Evolutionary conservation across 2,113 vertebrate species (phyloP).

Genomic region (Saguinus midas): DNA sequence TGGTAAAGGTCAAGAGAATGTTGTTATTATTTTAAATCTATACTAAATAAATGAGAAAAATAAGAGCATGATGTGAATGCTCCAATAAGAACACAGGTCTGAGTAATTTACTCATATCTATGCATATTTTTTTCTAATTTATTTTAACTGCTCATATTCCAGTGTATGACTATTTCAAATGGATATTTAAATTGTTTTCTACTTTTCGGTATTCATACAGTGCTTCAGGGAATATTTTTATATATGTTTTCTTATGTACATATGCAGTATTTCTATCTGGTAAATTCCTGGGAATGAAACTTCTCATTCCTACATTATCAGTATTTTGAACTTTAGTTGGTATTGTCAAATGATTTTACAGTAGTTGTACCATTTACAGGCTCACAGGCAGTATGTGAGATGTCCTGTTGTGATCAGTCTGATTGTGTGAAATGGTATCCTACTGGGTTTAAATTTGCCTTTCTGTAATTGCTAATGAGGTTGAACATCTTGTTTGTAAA

Average conservation of each 20-base stretch:
- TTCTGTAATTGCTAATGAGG: background rate
- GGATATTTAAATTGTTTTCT: background rate
- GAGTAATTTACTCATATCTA: background rate
- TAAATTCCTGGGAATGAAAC: background rate
- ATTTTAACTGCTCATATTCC: background rate
- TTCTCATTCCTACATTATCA: background rate
- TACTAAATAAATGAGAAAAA: background rate
- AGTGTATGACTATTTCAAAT: background rate
- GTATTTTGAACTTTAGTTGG: background rate
- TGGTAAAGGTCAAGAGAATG: background rate
- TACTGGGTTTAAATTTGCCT: background rate
- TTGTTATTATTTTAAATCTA: background rate
- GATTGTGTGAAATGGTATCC: background rate
- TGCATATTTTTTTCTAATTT: background rate
- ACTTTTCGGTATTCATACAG: background rate
- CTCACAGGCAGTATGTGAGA: background rate
- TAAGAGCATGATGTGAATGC: background rate
- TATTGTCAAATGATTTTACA: background rate
- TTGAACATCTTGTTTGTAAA: background rate
- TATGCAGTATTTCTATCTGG: background rate
- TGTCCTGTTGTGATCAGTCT: background rate
- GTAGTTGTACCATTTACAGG: background rate
- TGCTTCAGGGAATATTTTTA: background rate
- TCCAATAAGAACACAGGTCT: background rate
- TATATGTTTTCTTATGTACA: background rate